Conservation (phyloP, 2,113 vertebrate genomes). For the Chlamydotis undulata region DNA sequence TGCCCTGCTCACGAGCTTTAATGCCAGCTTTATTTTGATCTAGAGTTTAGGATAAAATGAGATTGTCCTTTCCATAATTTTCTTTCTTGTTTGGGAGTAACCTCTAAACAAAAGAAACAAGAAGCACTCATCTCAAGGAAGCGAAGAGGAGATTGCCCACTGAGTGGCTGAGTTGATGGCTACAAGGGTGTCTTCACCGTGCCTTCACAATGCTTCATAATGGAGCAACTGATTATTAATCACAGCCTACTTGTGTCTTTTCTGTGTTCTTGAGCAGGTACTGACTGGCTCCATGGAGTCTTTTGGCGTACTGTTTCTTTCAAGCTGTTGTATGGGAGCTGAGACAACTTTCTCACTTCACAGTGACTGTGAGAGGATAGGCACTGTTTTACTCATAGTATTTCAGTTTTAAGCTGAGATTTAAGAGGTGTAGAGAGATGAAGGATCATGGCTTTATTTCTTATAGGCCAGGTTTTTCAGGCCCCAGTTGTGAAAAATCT, state of each 20-base stretch:
- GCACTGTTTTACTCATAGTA: neutral
- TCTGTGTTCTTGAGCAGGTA: neutral
- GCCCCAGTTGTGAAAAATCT: neutral
- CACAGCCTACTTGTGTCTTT: neutral
- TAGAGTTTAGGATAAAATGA: neutral
- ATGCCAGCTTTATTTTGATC: neutral
- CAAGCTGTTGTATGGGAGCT: neutral
- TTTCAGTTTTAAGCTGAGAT: neutral
- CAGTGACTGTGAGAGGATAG: neutral
- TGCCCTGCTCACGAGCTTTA: neutral
- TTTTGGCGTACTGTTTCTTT: neutral
- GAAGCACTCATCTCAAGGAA: neutral
- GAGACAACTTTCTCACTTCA: neutral
- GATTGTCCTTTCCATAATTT: neutral
- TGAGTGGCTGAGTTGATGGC: neutral
- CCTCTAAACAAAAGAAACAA: neutral
- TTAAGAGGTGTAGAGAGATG: neutral
- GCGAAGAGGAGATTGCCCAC: neutral
- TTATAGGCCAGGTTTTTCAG: neutral
- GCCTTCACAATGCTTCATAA: neutral
- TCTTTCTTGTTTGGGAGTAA: neutral
- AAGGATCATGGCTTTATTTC: neutral
- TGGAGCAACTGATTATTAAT: neutral
- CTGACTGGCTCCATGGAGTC: neutral
- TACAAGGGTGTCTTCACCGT: neutral